phyloP scores from a whole-genome alignment of 2,888 invertebrate genomes.

The Luperina testacea region DNA sequence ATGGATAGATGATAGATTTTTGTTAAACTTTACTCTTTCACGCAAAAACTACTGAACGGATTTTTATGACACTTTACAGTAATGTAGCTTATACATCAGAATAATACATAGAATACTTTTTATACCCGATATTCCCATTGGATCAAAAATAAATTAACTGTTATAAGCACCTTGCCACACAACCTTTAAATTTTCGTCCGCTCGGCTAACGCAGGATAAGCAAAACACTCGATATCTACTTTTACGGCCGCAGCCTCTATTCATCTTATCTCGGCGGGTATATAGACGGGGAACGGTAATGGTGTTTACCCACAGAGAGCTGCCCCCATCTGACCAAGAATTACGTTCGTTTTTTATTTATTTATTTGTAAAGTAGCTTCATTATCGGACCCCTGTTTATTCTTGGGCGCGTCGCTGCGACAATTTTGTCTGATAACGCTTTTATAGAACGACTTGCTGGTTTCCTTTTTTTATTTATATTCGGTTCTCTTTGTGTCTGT shows the following conservation, averaged over 20 bases:
- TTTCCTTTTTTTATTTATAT: slow-evolving; percentile 62
- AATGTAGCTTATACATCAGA: neutral
- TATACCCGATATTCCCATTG: neutral
- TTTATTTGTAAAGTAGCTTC: slow-evolving; percentile 76
- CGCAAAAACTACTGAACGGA: neutral
- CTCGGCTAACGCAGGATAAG: slow-evolving; percentile 67
- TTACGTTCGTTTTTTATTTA: slow-evolving; percentile 72
- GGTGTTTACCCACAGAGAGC: slow-evolving; percentile 78
- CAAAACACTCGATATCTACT: slow-evolving; percentile 77
- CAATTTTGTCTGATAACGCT: slow-evolving; percentile 68
- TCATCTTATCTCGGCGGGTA: slow-evolving; percentile 83
- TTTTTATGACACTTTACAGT: neutral
- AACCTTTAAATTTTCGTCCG: slow-evolving; percentile 28
- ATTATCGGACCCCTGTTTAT: slow-evolving; percentile 71
- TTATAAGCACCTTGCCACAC: neutral
- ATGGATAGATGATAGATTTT: too few relatives aligned
- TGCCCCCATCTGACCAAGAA: slow-evolving; percentile 64
- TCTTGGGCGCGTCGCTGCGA: slow-evolving; percentile 56
- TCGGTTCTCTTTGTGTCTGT: slow-evolving; percentile 52
- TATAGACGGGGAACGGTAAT: slow-evolving; percentile 78
- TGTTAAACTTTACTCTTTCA: neutral
- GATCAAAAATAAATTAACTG: neutral
- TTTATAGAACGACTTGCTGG: slow-evolving; percentile 60
- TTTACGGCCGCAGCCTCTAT: slow-evolving; percentile 77
- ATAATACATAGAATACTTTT: neutral